Percentiles rank a stretch among this genome's conserved stretches.
These are phyloP conservation scores for Heloderma charlesbogerti DNA, from an alignment of 2,113 vertebrate species.

Conservation along the genomic window DNA sequence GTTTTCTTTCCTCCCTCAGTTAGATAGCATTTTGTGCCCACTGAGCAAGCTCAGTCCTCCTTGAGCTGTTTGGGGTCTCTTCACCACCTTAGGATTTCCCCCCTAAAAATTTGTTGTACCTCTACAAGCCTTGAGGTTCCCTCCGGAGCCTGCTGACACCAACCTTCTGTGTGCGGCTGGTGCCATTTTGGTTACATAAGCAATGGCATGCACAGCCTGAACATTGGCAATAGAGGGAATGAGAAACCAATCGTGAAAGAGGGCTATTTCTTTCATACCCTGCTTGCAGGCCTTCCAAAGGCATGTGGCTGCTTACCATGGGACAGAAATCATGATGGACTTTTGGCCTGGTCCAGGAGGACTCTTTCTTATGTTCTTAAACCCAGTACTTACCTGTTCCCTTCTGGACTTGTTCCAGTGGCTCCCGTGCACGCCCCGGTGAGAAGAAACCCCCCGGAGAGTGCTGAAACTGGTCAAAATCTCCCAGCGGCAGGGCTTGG, in stretches of 20 bases:
- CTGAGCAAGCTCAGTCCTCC: too few relatives aligned
- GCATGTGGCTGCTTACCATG: neutral
- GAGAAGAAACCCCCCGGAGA: conserved; percentile 67
- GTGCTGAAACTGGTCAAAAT: conserved; percentile 68
- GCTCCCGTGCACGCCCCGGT: conserved; percentile 48
- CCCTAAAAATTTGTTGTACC: too few relatives aligned
- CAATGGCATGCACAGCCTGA: too few relatives aligned
- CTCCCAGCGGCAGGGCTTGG: conserved; percentile 79
- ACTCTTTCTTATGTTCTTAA: neutral
- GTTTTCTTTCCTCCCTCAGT: too few relatives aligned
- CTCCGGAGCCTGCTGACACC: too few relatives aligned
- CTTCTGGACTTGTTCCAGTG: conserved; percentile 24
- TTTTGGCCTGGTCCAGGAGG: neutral
- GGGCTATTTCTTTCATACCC: neutral
- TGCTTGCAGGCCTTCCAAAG: neutral
- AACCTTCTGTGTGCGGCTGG: neutral
- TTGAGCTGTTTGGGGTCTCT: too few relatives aligned
- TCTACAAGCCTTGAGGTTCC: too few relatives aligned
- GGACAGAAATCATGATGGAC: neutral
- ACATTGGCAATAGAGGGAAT: too few relatives aligned
- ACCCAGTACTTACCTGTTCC: conserved; percentile 59
- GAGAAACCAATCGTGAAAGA: neutral
- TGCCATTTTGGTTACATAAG: too few relatives aligned
- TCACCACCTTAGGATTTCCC: too few relatives aligned
- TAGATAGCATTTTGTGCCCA: too few relatives aligned